These are phyloP conservation scores for Dendrophyllia cribrosa DNA, from an alignment of 64 coral and sea anemone species.

Conservation along the genomic window DNA sequence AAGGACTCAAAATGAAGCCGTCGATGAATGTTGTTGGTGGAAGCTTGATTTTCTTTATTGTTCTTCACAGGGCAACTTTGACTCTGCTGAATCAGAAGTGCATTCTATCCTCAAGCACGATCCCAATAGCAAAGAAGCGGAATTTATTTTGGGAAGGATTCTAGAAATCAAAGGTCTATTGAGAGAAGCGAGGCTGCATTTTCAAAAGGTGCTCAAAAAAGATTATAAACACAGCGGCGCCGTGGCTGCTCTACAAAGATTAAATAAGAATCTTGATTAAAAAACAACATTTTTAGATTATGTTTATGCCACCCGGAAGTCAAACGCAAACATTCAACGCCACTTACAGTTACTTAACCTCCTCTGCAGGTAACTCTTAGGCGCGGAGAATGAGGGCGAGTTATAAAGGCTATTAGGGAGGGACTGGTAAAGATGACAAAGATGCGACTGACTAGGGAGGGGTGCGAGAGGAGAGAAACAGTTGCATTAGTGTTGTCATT, in stretches of 20 bases:
- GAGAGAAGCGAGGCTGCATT: slow-evolving; percentile 44
- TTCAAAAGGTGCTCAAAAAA: slow-evolving; percentile 56
- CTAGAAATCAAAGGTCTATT: slow-evolving; percentile 57
- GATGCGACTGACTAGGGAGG: no score
- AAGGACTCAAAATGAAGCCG: background rate
- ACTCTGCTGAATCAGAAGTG: slow-evolving; percentile 66
- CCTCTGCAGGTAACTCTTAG: no score
- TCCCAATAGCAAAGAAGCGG: slow-evolving; percentile 38
- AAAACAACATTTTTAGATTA: background rate
- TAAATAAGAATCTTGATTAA: background rate
- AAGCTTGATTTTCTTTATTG: background rate
- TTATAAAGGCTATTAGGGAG: no score
- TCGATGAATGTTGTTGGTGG: background rate
- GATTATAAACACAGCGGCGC: slow-evolving; percentile 58
- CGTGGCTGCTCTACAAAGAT: slow-evolving; percentile 38
- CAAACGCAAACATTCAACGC: background rate
- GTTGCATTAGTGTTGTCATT: no score
- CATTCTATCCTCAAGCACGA: slow-evolving; percentile 56
- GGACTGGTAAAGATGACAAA: no score
- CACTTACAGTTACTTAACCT: background rate
- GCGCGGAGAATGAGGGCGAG: no score
- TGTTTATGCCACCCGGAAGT: background rate
- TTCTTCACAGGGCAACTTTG: slow-evolving; percentile 55
- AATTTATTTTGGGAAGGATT: slow-evolving; percentile 71
- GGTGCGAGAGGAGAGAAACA: no score